Base-by-base conservation (phyloP, 2,797 vertebrate species). In the Perodicticus potto region DNA sequence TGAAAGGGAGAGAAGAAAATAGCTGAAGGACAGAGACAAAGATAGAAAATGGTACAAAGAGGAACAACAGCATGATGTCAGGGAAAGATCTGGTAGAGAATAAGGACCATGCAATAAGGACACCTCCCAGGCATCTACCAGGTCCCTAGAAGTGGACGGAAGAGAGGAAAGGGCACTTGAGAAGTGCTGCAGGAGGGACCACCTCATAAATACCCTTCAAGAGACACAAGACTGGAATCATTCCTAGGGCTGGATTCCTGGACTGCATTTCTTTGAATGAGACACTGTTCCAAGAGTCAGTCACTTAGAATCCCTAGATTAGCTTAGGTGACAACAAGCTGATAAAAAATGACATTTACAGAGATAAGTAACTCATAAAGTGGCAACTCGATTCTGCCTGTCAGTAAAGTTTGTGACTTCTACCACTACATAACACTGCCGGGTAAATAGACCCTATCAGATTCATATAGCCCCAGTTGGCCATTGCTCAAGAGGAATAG, bases 291-390 rank as follows among this genome's bases (percentile, higher is more conserved):
- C 23, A 70, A 61, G 22, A 57, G 14, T 76, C 11, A 12, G 17
- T 82, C 27, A 45, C 32, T 63, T 13, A 32, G 34, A 16, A 43
- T 53, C 19, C 34, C 29, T 53, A 19, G 22, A 57, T 86, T 40
- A 61, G 34, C 69, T 7, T 29, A 32, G 27, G 22, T 49, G 82
- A 69, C 25, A 43, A 1, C 49, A 0, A 73, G 49, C 20, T 65
- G 16, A 78, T n/a, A 53, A 49, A 45, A 97, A 80, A 89, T 29
- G 61, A 92, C 34, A 37, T 32, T 78, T 27, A 82, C 14, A 85
- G 72, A 77, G 40, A 27, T 32, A 25, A 91, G 29, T 7, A 77
- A 76, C 55, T n/a, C 63, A 25, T 16, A 92, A 67, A 85, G 65
- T 32, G 22, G 88, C 67, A 86, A 49, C 20, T 87, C n/a, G 34